Evolutionary conservation across 2,888 invertebrate species (phyloP).

Genomic region (Orthonychiurus folsomi): DNA sequence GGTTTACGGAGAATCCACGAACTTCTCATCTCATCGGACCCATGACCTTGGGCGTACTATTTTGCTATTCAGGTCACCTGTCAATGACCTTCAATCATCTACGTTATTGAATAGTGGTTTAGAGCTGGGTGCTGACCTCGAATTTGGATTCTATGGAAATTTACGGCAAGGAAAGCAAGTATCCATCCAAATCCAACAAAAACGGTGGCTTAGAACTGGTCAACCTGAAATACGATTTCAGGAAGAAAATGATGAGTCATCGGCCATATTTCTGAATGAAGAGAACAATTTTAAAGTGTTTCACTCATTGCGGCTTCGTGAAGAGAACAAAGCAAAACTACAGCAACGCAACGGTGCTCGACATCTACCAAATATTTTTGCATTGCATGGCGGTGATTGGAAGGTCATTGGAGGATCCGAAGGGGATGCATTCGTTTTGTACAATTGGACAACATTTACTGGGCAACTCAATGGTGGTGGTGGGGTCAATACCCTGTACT

Average conservation of each 20-base stretch:
- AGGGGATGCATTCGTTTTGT: background rate
- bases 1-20: background rate
- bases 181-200: too few relatives aligned
- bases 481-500: background rate
- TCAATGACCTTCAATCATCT: background rate
- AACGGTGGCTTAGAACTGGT: too few relatives aligned
- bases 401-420: background rate
- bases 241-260: too few relatives aligned
- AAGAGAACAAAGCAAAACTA: background rate
- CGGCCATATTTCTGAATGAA: background rate
- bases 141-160: background rate
- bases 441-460: background rate
- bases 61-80: background rate
- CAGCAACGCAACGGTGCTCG: background rate
- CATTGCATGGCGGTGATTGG: background rate
- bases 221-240: background rate
- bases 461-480: constrained; percentile 1
- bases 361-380: background rate
- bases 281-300: too few relatives aligned
- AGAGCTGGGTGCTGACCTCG: background rate
- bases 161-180: background rate
- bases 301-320: background rate
- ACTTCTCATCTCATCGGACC: too few relatives aligned
- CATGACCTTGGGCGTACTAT: background rate
- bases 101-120: background rate